A percentile compares a stretch with the other conserved stretches of the same genome.
phyloP scores from a whole-genome alignment of 1,140 invertebrate species.

The Cylas formicarius region DNA sequence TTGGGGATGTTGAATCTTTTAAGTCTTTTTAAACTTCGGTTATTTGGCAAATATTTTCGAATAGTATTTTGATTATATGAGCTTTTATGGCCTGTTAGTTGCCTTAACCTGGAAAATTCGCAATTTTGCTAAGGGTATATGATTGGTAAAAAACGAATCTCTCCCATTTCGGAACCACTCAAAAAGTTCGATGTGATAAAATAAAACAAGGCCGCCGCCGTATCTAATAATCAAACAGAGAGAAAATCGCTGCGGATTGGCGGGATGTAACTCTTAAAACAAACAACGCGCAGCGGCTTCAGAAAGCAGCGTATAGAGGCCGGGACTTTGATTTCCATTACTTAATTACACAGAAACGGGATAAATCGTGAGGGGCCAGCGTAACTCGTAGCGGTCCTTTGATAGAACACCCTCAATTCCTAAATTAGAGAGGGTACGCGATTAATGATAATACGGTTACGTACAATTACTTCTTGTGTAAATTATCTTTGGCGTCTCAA shows the following conservation, averaged over 20 bases:
- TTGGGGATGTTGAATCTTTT: no score
- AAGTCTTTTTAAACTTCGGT: no score
- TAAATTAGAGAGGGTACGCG: constrained; percentile 23
- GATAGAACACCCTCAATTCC: constrained; percentile 17
- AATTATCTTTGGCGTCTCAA: constrained; percentile 26
- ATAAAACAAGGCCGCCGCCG: constrained; percentile 18
- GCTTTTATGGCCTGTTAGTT: no score
- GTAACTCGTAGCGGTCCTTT: constrained; percentile 28
- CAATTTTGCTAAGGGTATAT: no score
- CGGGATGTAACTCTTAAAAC: constrained; percentile 34
- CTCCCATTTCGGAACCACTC: no score
- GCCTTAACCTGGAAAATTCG: no score
- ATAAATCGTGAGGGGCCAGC: constrained; percentile 26
- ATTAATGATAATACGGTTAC: constrained; percentile 40
- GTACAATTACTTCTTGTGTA: constrained; percentile 40
- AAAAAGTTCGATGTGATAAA: no score
- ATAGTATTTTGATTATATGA: no score
- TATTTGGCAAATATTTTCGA: no score
- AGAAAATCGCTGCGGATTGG: constrained; percentile 23
- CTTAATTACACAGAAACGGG: constrained; percentile 39
- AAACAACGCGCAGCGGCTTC: constrained; percentile 35
- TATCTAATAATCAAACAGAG: constrained; percentile 25
- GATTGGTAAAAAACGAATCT: no score
- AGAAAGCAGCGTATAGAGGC: no score
- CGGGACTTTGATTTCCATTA: constrained; percentile 41